Conservation (phyloP, 2,113 vertebrate genomes). For the Neogale vison region DNA sequence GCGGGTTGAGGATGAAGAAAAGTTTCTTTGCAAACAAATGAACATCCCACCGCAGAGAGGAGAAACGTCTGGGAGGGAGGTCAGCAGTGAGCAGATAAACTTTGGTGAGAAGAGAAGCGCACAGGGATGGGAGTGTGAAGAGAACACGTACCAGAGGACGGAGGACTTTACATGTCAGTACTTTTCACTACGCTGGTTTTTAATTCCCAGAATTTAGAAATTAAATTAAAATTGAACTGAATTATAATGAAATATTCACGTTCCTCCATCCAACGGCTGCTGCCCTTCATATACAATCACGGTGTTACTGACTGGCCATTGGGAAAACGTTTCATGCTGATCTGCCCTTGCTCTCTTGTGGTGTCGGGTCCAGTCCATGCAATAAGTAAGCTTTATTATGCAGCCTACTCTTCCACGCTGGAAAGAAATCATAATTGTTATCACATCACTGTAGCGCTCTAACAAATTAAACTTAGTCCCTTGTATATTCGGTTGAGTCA, state of each 20-base stretch:
- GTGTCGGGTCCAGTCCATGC: not conserved
- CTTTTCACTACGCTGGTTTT: not conserved
- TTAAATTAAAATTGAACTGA: slow-evolving; percentile 31
- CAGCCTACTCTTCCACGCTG: not conserved
- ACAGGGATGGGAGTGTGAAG: not conserved
- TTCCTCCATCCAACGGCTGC: not conserved
- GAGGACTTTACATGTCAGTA: not conserved
- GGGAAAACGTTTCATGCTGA: not conserved
- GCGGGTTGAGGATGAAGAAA: not conserved
- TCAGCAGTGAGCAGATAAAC: not conserved
- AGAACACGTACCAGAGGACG: not conserved
- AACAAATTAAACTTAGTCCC: not conserved
- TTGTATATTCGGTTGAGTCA: slow-evolving; percentile 11
- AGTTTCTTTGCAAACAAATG: not conserved
- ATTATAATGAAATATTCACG: slow-evolving; percentile 31
- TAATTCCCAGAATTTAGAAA: slow-evolving; percentile 16
- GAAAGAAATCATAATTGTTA: not conserved
- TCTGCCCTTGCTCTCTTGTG: not conserved
- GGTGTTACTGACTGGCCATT: not conserved
- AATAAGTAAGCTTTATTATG: not conserved
- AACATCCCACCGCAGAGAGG: not conserved
- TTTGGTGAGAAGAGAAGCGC: not conserved
- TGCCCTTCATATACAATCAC: not conserved
- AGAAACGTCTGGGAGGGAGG: not conserved
- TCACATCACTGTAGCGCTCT: not conserved